Percentiles rank a stretch among this genome's conserved stretches.
Evolutionary conservation across 30 jellyfish, hydroid and myxozoan genomes (phyloP).

Genomic region (Catostylus mosaicus): DNA sequence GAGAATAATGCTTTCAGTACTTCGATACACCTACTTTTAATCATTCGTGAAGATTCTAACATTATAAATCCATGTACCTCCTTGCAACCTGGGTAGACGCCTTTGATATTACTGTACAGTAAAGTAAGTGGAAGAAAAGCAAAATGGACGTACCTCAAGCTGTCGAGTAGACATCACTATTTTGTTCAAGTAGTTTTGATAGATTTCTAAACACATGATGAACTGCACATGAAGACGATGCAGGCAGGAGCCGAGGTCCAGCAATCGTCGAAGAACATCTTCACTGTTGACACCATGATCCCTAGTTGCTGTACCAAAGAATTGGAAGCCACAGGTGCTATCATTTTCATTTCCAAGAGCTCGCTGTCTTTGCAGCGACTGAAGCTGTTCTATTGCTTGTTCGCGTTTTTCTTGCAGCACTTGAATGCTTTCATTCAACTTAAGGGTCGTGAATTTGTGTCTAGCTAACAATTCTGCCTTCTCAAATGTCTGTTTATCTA

Average conservation of each 20-base stretch:
- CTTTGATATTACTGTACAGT: no score
- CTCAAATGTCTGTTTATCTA: constrained; percentile 79
- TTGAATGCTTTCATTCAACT: constrained; percentile 83
- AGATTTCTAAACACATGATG: constrained; percentile 91
- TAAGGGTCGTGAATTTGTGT: constrained; percentile 80
- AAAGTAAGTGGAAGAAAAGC: no score
- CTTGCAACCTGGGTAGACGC: no score
- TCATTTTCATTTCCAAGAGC: constrained; percentile 58
- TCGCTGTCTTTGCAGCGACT: constrained; percentile 64
- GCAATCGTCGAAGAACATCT: constrained; percentile 24
- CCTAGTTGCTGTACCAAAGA: constrained; percentile 27
- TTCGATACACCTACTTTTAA: no score
- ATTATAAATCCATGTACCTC: no score
- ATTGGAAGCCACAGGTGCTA: constrained; percentile 12
- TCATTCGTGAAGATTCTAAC: no score
- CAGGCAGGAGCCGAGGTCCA: constrained; percentile 74
- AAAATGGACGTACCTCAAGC: constrained; percentile 74
- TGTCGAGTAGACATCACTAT: constrained; percentile 42
- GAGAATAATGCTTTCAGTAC: no score
- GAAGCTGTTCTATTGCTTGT: constrained; percentile 78
- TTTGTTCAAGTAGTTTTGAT: constrained; percentile 69
- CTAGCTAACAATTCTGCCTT: constrained; percentile 64
- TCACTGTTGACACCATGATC: constrained; percentile 22
- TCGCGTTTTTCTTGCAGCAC: constrained; percentile 91
- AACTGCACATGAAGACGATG: constrained; percentile 93